Conservation (phyloP, 2,797 vertebrate genomes). For the Calcarius lapponicus region DNA sequence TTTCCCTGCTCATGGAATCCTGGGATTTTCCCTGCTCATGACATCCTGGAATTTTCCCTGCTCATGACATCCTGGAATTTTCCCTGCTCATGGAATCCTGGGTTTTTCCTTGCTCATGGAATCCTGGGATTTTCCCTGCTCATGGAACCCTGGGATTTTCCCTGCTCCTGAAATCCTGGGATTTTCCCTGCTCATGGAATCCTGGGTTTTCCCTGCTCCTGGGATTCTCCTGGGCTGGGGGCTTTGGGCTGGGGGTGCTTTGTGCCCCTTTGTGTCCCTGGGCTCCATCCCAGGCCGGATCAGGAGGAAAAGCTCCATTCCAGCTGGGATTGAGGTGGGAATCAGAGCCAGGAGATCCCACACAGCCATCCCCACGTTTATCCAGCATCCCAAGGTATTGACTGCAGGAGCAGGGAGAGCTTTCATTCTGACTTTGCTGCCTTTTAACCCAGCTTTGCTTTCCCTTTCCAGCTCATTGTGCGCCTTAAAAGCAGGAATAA, state of each 20-base stretch:
- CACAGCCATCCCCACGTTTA: background rate
- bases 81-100: too few relatives aligned
- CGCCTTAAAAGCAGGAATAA: conserved; percentile 66
- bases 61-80: too few relatives aligned
- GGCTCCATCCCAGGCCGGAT: background rate
- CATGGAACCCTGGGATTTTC: too few relatives aligned
- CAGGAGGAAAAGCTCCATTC: background rate
- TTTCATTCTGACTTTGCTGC: conserved; percentile 27
- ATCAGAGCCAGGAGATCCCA: background rate
- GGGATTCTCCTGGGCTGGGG: too few relatives aligned
- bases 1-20: too few relatives aligned
- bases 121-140: too few relatives aligned
- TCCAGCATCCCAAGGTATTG: background rate
- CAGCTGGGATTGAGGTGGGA: background rate
- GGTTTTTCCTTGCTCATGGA: too few relatives aligned
- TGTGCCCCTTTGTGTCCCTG: background rate
- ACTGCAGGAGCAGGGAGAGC: conserved; percentile 2
- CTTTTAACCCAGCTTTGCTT: background rate
- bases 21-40: too few relatives aligned
- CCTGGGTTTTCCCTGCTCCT: background rate
- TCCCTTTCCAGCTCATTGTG: conserved; percentile 40
- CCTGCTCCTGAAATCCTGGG: too few relatives aligned
- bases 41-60: too few relatives aligned
- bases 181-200: too few relatives aligned
- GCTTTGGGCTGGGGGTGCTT: background rate